Conservation (phyloP, 2,113 vertebrate genomes). For the Puffinus mauretanicus region DNA sequence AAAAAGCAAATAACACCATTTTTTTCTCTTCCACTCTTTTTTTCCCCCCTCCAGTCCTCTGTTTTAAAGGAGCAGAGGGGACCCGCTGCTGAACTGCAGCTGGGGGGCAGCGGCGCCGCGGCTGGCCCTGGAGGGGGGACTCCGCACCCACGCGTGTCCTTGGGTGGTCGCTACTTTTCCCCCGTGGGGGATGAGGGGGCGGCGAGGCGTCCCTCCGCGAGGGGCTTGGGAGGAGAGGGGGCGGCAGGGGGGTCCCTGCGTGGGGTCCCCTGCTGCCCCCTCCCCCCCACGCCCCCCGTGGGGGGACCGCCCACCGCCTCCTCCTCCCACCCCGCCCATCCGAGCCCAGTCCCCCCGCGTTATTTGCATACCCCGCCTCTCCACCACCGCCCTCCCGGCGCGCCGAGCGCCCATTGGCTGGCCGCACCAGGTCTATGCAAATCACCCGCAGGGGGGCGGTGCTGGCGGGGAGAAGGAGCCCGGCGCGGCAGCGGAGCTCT, state of each 20-base stretch:
- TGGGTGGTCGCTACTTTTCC: no score
- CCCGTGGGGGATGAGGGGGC: no score
- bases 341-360: no score
- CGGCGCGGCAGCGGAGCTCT: background rate
- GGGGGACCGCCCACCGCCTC: no score
- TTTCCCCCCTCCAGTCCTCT: no score
- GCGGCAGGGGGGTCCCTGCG: background rate
- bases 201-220: background rate
- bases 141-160: background rate
- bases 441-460: background rate
- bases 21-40: background rate
- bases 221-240: background rate
- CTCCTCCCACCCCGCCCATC: no score
- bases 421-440: conserved; percentile 1
- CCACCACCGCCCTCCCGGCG: background rate
- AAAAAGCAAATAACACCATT: background rate
- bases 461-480: background rate
- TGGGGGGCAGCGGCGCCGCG: no score
- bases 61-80: background rate
- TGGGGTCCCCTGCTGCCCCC: background rate
- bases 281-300: no score
- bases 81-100: background rate
- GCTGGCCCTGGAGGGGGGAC: background rate
- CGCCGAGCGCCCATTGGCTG: background rate
- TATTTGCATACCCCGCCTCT: no score